phyloP scores from a whole-genome alignment of 2,888 invertebrate genomes.

The Microplitis deprimator region DNA sequence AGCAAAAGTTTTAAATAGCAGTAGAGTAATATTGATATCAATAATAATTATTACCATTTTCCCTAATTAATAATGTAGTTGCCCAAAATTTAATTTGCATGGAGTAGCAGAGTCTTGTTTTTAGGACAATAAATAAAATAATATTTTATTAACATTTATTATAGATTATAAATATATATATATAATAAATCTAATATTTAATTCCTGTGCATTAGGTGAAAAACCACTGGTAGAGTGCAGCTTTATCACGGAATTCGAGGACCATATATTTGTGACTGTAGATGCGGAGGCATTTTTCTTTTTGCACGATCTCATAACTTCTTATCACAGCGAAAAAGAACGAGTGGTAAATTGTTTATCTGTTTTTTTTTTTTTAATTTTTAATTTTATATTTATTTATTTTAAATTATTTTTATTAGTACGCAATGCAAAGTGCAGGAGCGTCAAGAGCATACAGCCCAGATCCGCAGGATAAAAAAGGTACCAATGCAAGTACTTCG shows the following conservation, averaged over 20 bases:
- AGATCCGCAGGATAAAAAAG: conserved; percentile 64
- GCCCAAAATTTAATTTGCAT: conserved; percentile 40
- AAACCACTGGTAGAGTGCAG: conserved; percentile 95
- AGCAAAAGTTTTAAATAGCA: conserved; percentile 2
- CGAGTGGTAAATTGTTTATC: conserved; percentile 76
- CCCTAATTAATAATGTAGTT: conserved; percentile 2
- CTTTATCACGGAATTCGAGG: conserved; percentile 98
- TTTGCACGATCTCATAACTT: conserved; percentile 95
- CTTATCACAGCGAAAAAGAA: conserved; percentile 95
- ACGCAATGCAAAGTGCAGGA: conserved; percentile 59
- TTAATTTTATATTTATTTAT: conserved; percentile 23
- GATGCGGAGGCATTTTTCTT: conserved; percentile 99
- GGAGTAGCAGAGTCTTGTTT: conserved; percentile 30
- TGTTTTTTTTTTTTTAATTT: not conserved
- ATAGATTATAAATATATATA: not conserved
- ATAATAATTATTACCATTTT: conserved; percentile 27
- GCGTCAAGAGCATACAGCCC: conserved; percentile 69
- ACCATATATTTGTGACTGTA: conserved; percentile 97
- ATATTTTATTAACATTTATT: conserved; percentile 8
- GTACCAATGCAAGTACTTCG: conserved; percentile 53
- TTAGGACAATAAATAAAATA: not conserved
- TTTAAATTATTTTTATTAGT: conserved; percentile 46
- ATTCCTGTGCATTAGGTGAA: conserved; percentile 73
- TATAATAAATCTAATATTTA: not conserved
- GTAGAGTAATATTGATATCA: not conserved